A percentile compares a stretch with the other conserved stretches of the same genome.
Evolutionary conservation across 2,797 vertebrate species (phyloP).

Genomic region (Cottoperca gobio): DNA sequence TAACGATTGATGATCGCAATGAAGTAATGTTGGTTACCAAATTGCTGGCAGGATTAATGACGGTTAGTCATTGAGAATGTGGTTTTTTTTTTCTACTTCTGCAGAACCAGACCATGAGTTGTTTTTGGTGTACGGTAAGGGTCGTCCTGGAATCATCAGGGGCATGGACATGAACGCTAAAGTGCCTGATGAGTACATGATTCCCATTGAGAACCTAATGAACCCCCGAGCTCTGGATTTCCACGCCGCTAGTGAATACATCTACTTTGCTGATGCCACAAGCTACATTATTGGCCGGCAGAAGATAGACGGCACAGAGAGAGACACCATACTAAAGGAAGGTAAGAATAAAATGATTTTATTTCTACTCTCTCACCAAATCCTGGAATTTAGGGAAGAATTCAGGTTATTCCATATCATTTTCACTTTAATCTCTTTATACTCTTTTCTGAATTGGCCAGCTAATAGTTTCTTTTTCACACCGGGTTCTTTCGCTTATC

Average conservation of each 20-base stretch:
- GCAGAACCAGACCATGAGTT: slow-evolving; percentile 96
- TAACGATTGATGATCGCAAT: slow-evolving; percentile 2
- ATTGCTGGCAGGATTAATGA: neutral
- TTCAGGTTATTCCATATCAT: slow-evolving; percentile 5
- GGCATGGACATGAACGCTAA: slow-evolving; percentile 97
- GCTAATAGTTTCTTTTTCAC: slow-evolving; percentile 21
- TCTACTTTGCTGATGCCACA: slow-evolving; percentile 98
- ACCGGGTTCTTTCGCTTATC: slow-evolving; percentile 19
- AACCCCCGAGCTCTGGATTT: slow-evolving; percentile 97
- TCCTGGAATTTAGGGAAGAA: neutral
- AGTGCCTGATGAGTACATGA: slow-evolving; percentile 97
- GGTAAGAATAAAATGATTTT: slow-evolving; percentile 78
- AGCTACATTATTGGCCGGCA: slow-evolving; percentile 97
- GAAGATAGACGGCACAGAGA: slow-evolving; percentile 95
- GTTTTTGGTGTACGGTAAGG: slow-evolving; percentile 96
- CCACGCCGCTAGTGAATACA: slow-evolving; percentile 93
- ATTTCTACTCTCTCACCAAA: slow-evolving; percentile 15
- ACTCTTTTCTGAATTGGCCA: slow-evolving; percentile 9
- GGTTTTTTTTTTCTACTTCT: neutral
- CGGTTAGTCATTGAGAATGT: neutral
- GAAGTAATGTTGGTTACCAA: neutral
- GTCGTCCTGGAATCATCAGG: slow-evolving; percentile 95
- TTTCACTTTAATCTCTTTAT: slow-evolving; percentile 15
- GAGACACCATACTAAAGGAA: slow-evolving; percentile 95
- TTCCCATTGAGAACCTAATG: slow-evolving; percentile 98